Percentiles rank a stretch among this genome's conserved stretches.
phyloP scores from a whole-genome alignment of 2,888 invertebrate genomes.

The Phyllotreta cruciferae region DNA sequence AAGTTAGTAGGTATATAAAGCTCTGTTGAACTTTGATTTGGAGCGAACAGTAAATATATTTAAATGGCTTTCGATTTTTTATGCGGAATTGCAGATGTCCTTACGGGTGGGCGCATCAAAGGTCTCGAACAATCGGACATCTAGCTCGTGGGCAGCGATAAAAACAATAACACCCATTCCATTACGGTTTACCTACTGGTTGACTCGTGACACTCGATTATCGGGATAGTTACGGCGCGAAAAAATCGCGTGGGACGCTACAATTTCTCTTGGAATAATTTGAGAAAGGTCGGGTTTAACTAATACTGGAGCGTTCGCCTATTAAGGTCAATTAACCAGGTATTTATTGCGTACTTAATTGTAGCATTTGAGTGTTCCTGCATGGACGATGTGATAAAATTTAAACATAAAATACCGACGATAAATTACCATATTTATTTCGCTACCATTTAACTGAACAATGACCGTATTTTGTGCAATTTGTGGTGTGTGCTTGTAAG shows the following conservation, averaged over 20 bases:
- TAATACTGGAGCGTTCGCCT: neutral
- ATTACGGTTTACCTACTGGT: constrained; percentile 1
- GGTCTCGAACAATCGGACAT: constrained; percentile 2
- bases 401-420: no score
- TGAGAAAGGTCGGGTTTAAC: neutral
- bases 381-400: no score
- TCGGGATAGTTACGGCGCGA: neutral
- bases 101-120: constrained; percentile 4
- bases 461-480: constrained; percentile 12
- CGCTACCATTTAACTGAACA: constrained; percentile 11
- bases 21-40: neutral
- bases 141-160: neutral
- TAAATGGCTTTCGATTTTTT: neutral
- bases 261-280: neutral
- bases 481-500: constrained; percentile 6
- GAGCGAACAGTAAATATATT: neutral
- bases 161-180: constrained; percentile 11
- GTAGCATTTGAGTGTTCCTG: no score
- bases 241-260: neutral
- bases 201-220: neutral
- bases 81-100: neutral
- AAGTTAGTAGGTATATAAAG: no score
- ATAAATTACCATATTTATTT: neutral
- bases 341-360: no score
- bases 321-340: no score